These are phyloP conservation scores for Acanthurus lineatus DNA, from an alignment of 2,797 vertebrate genomes.

Conservation along the genomic window DNA sequence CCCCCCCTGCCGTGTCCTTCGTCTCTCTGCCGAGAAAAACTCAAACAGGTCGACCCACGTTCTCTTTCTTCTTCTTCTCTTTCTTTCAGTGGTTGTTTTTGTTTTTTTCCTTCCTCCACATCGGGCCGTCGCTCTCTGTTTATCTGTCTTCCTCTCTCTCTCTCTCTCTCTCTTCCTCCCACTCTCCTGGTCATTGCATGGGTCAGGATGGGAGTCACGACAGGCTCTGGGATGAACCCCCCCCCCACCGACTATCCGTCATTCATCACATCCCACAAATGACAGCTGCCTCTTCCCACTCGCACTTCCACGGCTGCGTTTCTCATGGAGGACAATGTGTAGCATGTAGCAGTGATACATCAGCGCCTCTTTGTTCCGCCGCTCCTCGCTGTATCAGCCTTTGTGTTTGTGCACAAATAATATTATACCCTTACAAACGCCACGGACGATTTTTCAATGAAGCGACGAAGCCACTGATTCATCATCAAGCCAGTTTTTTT, in stretches of 20 bases:
- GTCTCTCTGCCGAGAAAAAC: slow-evolving; percentile 72
- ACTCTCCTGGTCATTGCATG: slow-evolving; percentile 75
- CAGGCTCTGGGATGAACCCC: slow-evolving; percentile 63
- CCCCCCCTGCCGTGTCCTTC: slow-evolving; percentile 81
- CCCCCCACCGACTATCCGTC: slow-evolving; percentile 54
- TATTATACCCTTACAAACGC: not conserved
- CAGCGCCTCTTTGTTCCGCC: slow-evolving; percentile 5
- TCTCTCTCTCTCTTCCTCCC: slow-evolving; percentile 73
- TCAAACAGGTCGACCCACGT: slow-evolving; percentile 76
- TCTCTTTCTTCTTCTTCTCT: slow-evolving; percentile 34
- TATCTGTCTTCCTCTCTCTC: slow-evolving; percentile 64
- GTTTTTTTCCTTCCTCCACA: slow-evolving; percentile 60
- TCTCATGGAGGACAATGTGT: slow-evolving; percentile 70
- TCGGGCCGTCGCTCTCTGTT: slow-evolving; percentile 59
- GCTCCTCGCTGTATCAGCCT: slow-evolving; percentile 19
- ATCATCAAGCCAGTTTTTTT: not conserved
- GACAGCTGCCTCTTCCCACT: slow-evolving; percentile 83
- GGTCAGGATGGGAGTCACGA: slow-evolving; percentile 80
- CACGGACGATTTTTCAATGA: slow-evolving; percentile 6
- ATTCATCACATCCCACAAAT: slow-evolving; percentile 83
- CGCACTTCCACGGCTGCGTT: slow-evolving; percentile 76
- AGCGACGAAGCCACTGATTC: not conserved
- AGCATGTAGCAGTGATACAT: slow-evolving; percentile 43
- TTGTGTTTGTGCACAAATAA: slow-evolving; percentile 17
- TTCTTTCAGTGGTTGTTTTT: slow-evolving; percentile 13